Conservation (phyloP, 2,113 vertebrate species). For the Grantiella picta region DNA sequence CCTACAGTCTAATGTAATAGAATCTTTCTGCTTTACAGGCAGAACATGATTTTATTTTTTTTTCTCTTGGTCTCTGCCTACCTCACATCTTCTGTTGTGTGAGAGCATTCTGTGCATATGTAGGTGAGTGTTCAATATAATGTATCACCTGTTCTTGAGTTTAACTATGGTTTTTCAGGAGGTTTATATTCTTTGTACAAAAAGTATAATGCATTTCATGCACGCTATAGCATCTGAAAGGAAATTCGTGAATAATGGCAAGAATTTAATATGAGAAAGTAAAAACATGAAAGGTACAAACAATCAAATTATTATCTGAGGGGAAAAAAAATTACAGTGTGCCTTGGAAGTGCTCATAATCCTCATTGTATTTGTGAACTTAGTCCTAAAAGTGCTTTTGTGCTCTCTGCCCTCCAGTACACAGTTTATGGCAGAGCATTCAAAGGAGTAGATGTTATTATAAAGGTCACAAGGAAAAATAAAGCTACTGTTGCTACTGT, state of each 20-base stretch:
- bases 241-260: not conserved
- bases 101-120: not conserved
- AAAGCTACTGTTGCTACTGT: not conserved
- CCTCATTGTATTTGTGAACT: not conserved
- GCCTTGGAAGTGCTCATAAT: not conserved
- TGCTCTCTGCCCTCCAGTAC: not conserved
- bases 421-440: not conserved
- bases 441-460: not conserved
- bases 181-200: not conserved
- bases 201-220: not conserved
- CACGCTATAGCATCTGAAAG: not conserved
- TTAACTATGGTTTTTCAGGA: not conserved
- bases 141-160: not conserved
- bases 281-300: not conserved
- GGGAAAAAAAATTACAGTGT: not conserved
- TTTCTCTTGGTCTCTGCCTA: not conserved
- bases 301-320: not conserved
- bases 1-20: not conserved
- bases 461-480: not conserved
- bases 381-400: not conserved
- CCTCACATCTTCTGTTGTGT: not conserved
- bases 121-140: not conserved
- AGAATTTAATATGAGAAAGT: not conserved
- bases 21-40: not conserved
- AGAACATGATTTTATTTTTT: not conserved